Percentiles rank a stretch among this genome's conserved stretches.
These are phyloP conservation scores for Platygyra sinensis DNA, from an alignment of 64 coral and sea anemone genomes.

Conservation along the genomic window DNA sequence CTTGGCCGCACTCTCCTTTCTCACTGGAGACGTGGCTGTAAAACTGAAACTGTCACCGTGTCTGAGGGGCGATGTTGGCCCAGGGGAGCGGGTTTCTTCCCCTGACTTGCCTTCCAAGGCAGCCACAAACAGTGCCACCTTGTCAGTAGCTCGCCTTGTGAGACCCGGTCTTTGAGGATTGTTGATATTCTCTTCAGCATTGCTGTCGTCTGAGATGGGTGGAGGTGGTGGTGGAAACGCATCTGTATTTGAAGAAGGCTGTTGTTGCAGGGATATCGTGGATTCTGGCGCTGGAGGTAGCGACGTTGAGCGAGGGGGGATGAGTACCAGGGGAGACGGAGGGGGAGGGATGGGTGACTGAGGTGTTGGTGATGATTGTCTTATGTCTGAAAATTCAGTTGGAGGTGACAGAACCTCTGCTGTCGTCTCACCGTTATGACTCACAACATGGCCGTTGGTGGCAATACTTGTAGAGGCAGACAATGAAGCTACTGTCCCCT, in stretches of 20 bases:
- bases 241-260: not conserved
- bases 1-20: slow-evolving; percentile 1
- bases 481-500: not conserved
- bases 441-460: slow-evolving; percentile 1
- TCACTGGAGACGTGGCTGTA: not conserved
- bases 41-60: slow-evolving; percentile 26
- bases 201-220: not conserved
- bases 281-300: slow-evolving; percentile 23
- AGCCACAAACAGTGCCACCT: slow-evolving; percentile 51
- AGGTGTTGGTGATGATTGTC: not conserved
- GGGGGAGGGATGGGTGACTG: not conserved
- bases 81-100: slow-evolving; percentile 15
- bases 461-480: not conserved
- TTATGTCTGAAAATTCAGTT: slow-evolving; percentile 48
- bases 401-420: slow-evolving; percentile 35
- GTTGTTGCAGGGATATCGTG: not conserved
- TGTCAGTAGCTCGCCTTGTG: slow-evolving; percentile 8
- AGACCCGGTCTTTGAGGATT: slow-evolving; percentile 23
- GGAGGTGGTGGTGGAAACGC: slow-evolving; percentile 45
- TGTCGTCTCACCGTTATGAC: not conserved
- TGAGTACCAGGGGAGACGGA: not conserved
- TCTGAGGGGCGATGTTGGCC: slow-evolving; percentile 4
- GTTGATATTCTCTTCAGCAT: not conserved
- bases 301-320: not conserved
- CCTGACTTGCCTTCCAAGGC: slow-evolving; percentile 45